Base-by-base conservation (phyloP, 2,888 invertebrate species). In the Drosophila aldrichi region DNA sequence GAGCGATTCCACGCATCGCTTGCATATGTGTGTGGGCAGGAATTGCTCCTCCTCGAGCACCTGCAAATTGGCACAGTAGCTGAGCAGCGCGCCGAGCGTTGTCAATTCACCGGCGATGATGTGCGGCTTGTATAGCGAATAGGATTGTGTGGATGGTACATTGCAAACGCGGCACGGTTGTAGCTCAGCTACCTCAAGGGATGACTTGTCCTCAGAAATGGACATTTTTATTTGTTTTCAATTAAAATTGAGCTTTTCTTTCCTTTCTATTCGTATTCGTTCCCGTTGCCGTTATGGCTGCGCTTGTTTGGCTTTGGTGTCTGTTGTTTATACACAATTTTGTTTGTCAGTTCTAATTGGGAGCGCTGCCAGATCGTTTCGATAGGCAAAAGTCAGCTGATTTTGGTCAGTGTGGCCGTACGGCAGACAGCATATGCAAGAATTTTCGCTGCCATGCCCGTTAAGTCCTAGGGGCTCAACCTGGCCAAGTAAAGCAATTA, bases 141-240 rank as follows among this genome's bases (percentile, higher is more conserved):
- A 76, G 41, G 88, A 86, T 9, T 90, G 76, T 8, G 69, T 56
- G 3, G 89, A 87, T 36, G 88, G 80, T 2, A 40, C 61, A 56
- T 92, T 69, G 70, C 93, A 93, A 2, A 88, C 77, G 2, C 93
- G 91, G 52, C 93, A 93, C 18, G 89, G 74, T 9, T 80, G 82
- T 49, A 81, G 67, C 7, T 71, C 66, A 14, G 38, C 43, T 6
- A 58, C 54, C 1, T 61, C 57, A 7, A 55, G 3, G 6, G 14
- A 10, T 10, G n/a, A 0, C 20, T 36, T 40, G 25, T 74, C 63
- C 36, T 48, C 51, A 9, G 48, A 22, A 46, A 16, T 55, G 25
- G 73, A 73, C 73, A 78, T 77, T 14, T 14, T 14, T 14, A 14
- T 14, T 38, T 38, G 1, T 16, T 14, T 16, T 16, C 2, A 36